Percentiles rank a stretch among this genome's conserved stretches.
Conservation (phyloP, 2,113 vertebrate species). For the Pelusios castaneus region DNA sequence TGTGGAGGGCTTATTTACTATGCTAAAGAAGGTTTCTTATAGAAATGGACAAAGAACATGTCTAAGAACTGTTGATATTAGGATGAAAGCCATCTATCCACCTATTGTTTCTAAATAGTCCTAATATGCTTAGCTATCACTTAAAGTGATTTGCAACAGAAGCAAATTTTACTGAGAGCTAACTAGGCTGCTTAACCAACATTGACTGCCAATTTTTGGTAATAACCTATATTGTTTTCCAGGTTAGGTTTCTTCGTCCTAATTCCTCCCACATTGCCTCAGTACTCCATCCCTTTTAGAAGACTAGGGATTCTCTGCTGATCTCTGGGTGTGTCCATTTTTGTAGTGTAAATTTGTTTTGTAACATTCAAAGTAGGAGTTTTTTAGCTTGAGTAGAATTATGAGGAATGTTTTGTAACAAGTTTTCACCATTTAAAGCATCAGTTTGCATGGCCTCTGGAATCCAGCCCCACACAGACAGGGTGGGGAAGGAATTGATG, state of each 20-base stretch:
- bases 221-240: not conserved
- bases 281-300: not conserved
- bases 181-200: not conserved
- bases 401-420: not conserved
- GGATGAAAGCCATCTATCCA: not conserved
- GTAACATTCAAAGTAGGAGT: not conserved
- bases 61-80: not conserved
- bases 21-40: not conserved
- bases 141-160: not conserved
- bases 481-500: not conserved
- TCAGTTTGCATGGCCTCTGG: not conserved
- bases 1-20: accelerated
- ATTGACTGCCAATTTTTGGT: not conserved
- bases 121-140: not conserved
- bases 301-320: not conserved
- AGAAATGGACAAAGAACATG: not conserved
- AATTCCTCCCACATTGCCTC: not conserved
- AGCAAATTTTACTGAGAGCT: not conserved
- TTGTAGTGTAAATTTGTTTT: not conserved
- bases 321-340: not conserved
- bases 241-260: not conserved
- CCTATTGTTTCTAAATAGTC: not conserved
- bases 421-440: not conserved
- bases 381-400: not conserved
- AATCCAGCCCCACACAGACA: not conserved